Base-by-base conservation (phyloP, 2,888 invertebrate genomes). In the Temnothorax ravouxi region DNA sequence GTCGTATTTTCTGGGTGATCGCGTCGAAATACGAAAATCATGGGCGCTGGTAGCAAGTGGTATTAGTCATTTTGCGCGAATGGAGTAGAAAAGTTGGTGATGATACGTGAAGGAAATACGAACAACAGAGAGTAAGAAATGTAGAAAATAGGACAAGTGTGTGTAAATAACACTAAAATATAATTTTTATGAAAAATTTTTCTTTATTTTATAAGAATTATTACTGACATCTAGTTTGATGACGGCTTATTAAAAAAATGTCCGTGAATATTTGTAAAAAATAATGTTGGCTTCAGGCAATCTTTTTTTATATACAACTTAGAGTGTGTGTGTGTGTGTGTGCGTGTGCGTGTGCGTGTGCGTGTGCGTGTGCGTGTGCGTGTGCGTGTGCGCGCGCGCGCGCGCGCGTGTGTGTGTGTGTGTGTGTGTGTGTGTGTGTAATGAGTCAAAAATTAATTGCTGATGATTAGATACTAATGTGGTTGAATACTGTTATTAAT, bases 1-100 rank as follows among this genome's bases (percentile, higher is more conserved):
- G 71, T 38, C 18, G 38, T 59, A 29, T 21, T 59, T 69, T 56
- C 72, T 21, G 47, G 8, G 18, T 44, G 34, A 25, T 25, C 15
- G 38, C 59, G 72, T 72, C 34, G 38, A 80, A 72, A 72, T 59
- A 47, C 34, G 71, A 47, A 47, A 71, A 72, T 72, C 38, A 59
- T 38, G 59, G 44, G 18, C 8, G 34, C 79, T 44, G 15, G 71
- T 15, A 38, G 59, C 25, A 18, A 80, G 72, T 79, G 47, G 47
- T 72, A 50, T 72, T 80, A 80, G 25, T 80, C 13, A 47, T 59
- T 50, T 72, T 72, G 41, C 38, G 79, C 47, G 56, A 56, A 56
- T 34, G 25, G n/a, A 66, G 25, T 38, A 21, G 25, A 44, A n/a
- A 47, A 34, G 13, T 38, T 62, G 61, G 61, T 34, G 29, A 29